Conservation (phyloP, 2,113 vertebrate species). For the Corvus hawaiiensis region DNA sequence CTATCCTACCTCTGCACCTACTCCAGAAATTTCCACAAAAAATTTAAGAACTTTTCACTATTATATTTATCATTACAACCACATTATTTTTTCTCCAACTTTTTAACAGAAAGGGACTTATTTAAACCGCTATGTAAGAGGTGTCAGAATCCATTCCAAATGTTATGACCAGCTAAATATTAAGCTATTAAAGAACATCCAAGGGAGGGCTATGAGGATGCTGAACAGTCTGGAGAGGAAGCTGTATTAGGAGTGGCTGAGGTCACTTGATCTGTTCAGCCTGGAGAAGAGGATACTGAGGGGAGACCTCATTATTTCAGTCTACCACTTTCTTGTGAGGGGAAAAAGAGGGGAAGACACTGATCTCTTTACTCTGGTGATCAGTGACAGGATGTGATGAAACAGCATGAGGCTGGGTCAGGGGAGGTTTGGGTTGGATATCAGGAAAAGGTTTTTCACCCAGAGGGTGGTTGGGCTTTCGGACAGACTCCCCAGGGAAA, state of each 20-base stretch:
- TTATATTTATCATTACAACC: not conserved
- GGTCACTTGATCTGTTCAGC: not conserved
- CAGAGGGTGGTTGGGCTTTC: rapidly evolving
- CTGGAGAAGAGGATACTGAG: not conserved
- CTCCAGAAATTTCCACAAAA: not conserved
- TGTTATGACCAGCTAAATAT: not conserved
- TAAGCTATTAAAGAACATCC: not conserved
- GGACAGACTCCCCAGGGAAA: not conserved
- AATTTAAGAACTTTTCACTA: not conserved
- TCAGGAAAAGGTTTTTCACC: not conserved
- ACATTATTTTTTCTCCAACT: not conserved
- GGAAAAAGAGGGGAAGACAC: not conserved
- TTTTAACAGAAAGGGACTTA: not conserved
- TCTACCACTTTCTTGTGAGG: rapidly evolving
- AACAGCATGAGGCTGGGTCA: not conserved
- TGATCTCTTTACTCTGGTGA: not conserved
- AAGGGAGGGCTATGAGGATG: rapidly evolving
- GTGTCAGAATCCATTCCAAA: not conserved
- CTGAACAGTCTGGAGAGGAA: not conserved
- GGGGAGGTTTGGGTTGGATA: not conserved
- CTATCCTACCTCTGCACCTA: not conserved
- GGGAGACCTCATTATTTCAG: not conserved
- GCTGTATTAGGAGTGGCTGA: rapidly evolving
- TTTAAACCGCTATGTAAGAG: not conserved
- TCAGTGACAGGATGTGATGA: not conserved